Base-by-base conservation (phyloP, 1,140 invertebrate species). In the Reticulitermes speratus region DNA sequence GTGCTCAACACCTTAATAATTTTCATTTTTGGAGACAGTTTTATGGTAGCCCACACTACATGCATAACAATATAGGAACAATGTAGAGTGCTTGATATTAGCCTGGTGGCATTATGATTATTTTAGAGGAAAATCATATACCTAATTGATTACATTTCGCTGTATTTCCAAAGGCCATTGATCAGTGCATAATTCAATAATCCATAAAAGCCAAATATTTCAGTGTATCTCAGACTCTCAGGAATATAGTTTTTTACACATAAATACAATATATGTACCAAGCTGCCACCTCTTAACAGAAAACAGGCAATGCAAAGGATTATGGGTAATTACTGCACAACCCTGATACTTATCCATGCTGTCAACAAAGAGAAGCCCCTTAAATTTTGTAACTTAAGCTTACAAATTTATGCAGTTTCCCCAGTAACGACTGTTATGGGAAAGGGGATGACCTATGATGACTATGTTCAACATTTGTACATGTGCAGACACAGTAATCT, bases 161-260 rank as follows among this genome's bases (percentile, higher is more conserved):
- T 75, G 65, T 75, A 2, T 75, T 75, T 75, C 65, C 65, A 75
- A 75, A 75, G 65, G 65, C 65, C 65, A 75, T 75, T 75, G 65
- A 75, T 11, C n/a, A 75, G 14, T 75, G 65, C n/a, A 30, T 75
- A 75, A 75, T 75, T 75, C 9, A 75, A 30, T n/a, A 30, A 75
- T n/a, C 25, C n/a, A n/a, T 8, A 75, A 30, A 75, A 75, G 65
- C 65, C n/a, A 75, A 75, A 75, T 75, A 75, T 9, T 75, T 75
- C 65, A 30, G 65, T 75, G 14, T 16, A 25, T 16, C 65, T 75
- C 65, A 75, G n/a, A 14, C 65, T 30, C n/a, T 2, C 65, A 75
- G n/a, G n/a, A 75, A n/a, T 75, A 75, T 75, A 75, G 9, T 12
- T 75, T 30, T 30, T 75, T 75, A 30, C n/a, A 75, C 65, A 75